Base-by-base conservation (phyloP, 2,797 vertebrate species). In the Ceyx erithaca region DNA sequence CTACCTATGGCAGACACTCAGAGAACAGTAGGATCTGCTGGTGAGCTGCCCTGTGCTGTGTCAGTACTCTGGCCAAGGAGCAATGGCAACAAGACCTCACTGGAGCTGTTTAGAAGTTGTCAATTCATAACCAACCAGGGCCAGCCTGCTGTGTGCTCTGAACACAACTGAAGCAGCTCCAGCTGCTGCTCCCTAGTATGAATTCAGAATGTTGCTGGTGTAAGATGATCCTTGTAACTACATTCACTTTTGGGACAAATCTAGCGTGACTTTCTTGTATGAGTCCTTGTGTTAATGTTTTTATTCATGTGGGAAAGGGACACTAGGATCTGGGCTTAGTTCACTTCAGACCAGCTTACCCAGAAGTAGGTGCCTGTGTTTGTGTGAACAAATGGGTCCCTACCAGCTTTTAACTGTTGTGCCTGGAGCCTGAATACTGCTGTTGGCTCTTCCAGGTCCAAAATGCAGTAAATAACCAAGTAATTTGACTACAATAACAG, bases 351-450 rank as follows among this genome's bases (percentile, higher is more conserved):
- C 51, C 40, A 66, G 11, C 26, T 81, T 54, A 33, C 35, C 14
- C 46, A 64, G 51, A 64, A 75, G 33, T 57, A 37, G 37, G 25
- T 1, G 4, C 18, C 23, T 4, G 2, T 0, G 6, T 84, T 31
- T 64, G 16, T 1, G 0, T 43, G 73, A 59, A 41, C 1, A 1
- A 52, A 31, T 17, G 26, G 12, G 37, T 59, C 15, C 4, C 0
- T 35, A 33, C 30, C 19, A 7, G 7, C 12, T 30, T 25, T 81
- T 41, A 66, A 7, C 25, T 28, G 21, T 21, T 61, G 48, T 62
- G 13, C 8, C 30, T 28, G 22, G 33, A 77, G 62, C 18, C 28
- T n/a, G 49, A 20, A 37, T 26, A 12, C 15, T 72, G 26, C 40
- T 54, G 17, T 7, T 72, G 45, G 12, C 25, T 37, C 17, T 68